Conservation (phyloP, 1,140 invertebrate species). For the Brachystomella parvula region DNA sequence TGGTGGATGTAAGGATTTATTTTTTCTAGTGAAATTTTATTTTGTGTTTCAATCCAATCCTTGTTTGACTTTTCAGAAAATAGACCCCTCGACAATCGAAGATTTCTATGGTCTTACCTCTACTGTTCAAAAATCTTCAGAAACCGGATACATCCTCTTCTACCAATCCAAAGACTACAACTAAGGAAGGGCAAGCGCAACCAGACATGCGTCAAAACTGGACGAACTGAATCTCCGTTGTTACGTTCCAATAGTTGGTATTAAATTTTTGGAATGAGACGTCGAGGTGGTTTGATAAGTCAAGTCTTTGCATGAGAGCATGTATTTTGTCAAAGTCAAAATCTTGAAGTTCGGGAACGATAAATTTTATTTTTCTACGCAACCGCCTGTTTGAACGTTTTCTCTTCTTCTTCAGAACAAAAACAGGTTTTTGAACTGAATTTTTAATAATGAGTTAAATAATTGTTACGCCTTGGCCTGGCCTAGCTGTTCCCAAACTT, state of each 20-base stretch:
- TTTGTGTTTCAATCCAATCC: background rate
- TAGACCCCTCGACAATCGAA: conserved; percentile 96
- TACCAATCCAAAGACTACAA: conserved; percentile 86
- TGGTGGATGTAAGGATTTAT: conserved; percentile 81
- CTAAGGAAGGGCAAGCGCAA: too few relatives aligned
- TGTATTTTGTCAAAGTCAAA: too few relatives aligned
- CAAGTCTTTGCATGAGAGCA: too few relatives aligned
- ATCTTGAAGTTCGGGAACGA: too few relatives aligned
- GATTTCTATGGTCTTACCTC: conserved; percentile 98
- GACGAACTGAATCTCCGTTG: too few relatives aligned
- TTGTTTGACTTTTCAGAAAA: conserved; percentile 67
- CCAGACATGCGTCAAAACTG: too few relatives aligned
- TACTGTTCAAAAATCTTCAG: conserved; percentile 96
- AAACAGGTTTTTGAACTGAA: background rate
- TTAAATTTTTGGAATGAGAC: too few relatives aligned
- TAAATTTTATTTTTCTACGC: too few relatives aligned
- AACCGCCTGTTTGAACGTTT: too few relatives aligned
- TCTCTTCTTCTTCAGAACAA: too few relatives aligned
- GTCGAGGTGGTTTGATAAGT: background rate
- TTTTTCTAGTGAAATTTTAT: background rate
- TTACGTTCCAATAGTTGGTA: too few relatives aligned
- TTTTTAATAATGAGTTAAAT: background rate
- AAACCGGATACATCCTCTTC: conserved; percentile 98
- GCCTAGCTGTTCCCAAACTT: background rate
- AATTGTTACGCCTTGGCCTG: background rate